phyloP scores from a whole-genome alignment of 2,888 invertebrate genomes.

The Drosophila stalkeri region DNA sequence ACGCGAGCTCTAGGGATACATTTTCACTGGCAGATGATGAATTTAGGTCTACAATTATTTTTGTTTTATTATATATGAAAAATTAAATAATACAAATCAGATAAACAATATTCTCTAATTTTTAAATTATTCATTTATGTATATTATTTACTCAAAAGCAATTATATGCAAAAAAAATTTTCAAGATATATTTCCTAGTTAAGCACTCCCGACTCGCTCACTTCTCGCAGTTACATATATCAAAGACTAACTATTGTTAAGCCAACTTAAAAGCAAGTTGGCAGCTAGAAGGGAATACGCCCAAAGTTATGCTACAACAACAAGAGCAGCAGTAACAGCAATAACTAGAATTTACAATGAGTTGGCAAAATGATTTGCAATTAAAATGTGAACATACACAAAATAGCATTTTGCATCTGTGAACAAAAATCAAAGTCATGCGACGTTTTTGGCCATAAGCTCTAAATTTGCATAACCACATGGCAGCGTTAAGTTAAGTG shows the following conservation, averaged over 20 bases:
- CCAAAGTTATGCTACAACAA: conserved; percentile 38
- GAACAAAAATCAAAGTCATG: conserved; percentile 68
- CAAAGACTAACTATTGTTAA: not conserved
- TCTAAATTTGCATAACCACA: conserved; percentile 71
- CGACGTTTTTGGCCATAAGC: conserved; percentile 55
- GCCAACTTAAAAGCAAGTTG: conserved; percentile 16
- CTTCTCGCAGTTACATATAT: not conserved
- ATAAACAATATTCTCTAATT: no score
- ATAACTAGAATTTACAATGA: conserved; percentile 26
- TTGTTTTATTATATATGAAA: no score
- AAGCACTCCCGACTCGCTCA: not conserved
- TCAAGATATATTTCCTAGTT: not conserved
- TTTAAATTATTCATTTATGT: no score
- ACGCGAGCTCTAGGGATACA: no score
- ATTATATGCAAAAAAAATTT: no score
- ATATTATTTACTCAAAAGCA: no score
- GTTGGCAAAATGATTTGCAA: conserved; percentile 58
- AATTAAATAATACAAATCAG: no score
- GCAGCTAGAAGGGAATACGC: conserved; percentile 20
- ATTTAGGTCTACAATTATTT: no score
- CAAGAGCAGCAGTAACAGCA: conserved; percentile 11
- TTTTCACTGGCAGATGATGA: no score
- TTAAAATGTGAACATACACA: conserved; percentile 44
- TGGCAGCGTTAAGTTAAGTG: conserved; percentile 35
- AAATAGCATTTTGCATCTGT: conserved; percentile 47